Percentiles rank a stretch among this genome's conserved stretches.
Conservation (phyloP, 2,113 vertebrate genomes). For the Arvicanthis niloticus region DNA sequence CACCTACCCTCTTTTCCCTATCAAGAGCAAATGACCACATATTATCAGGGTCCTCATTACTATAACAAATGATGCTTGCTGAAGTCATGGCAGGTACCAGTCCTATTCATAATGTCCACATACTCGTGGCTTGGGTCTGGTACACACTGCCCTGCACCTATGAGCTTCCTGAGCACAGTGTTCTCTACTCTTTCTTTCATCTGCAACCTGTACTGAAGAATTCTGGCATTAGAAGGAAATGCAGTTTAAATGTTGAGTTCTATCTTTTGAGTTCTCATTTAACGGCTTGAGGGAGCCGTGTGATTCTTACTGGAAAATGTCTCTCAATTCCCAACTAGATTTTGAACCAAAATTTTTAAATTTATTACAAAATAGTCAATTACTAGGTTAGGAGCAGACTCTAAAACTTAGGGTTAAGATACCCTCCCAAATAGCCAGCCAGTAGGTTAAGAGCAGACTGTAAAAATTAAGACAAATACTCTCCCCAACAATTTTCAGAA, state of each 20-base stretch:
- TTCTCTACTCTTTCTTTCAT: background rate
- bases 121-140: background rate
- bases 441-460: background rate
- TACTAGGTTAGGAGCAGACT: background rate
- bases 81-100: background rate
- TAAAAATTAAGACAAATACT: conserved; percentile 13
- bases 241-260: background rate
- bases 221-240: background rate
- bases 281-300: background rate
- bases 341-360: background rate
- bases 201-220: background rate
- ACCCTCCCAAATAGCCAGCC: too few species aligned
- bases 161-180: background rate
- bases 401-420: background rate
- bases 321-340: conserved; percentile 16
- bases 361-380: background rate
- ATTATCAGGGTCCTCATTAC: background rate
- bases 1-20: background rate
- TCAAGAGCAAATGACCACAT: background rate
- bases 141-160: background rate
- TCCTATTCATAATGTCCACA: background rate
- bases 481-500: background rate
- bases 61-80: background rate
- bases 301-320: background rate
- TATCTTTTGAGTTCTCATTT: background rate